Base-by-base conservation (phyloP, 2,888 invertebrate genomes). In the Isoperla grammatica region DNA sequence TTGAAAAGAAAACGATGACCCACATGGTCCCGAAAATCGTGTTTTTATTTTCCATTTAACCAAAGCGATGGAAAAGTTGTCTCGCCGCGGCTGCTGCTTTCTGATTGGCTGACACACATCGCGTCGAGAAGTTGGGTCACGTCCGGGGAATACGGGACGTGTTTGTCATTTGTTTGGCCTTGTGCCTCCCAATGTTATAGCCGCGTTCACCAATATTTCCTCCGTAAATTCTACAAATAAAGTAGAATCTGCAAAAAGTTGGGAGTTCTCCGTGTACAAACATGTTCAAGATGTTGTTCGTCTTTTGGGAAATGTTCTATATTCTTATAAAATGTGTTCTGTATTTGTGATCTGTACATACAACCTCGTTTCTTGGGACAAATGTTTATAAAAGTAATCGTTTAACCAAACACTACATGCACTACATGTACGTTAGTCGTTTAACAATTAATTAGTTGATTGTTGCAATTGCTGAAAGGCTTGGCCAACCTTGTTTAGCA, bases 141-240 rank as follows among this genome's bases (percentile, higher is more conserved):
- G 59, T 59, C 39, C 6, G 45, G 53, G 45, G 54, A 59, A 59
- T 59, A 54, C 20, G 45, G 40, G 37, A 59, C 59, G 59, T 59
- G 59, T 59, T 43, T 54, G 45, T 59, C 59, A 59, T 59, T 59
- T 59, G 59, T 59, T 46, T 59, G 45, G 29, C 20, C 15, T 59
- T 46, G 53, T 29, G 29, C 20, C 15, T 40, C 43, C 17, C 46
- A 23, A 49, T 29, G n/a, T 45, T 45, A n/a, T 13, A 13, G 37
- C 13, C 50, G 5, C 35, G n/a, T 50, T 15, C 17, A 2, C 50
- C 15, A 13, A 53, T 19, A 53, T 53, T 53, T 37, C 53, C 39
- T 20, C 12, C 9, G 20, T 37, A 20, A 53, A 53, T 53, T 39
- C 39, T 46, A 22, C 22, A 29, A 29, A 29, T 29, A 29, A 29